Conservation (phyloP, 1,140 invertebrate species). For the Papilio helenus region DNA sequence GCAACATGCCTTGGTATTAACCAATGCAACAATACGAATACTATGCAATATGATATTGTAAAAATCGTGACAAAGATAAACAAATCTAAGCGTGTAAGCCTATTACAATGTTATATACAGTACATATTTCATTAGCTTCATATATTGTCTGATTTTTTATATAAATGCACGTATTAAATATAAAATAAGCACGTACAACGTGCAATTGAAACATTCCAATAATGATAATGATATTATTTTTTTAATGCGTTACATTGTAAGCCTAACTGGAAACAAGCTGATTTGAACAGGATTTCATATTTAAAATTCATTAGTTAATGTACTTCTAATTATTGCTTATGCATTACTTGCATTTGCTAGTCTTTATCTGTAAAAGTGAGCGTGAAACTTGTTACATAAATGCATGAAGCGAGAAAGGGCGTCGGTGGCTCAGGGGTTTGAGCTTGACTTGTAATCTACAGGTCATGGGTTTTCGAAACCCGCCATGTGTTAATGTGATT, state of each 20-base stretch:
- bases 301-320: neutral
- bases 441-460: too few relatives aligned
- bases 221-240: neutral
- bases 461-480: too few relatives aligned
- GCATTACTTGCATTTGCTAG: neutral
- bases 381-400: too few relatives aligned
- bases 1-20: neutral
- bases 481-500: too few relatives aligned
- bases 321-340: neutral
- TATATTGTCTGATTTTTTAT: neutral
- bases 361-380: too few relatives aligned
- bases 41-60: neutral
- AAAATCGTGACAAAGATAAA: slow-evolving; percentile 24
- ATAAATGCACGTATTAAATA: slow-evolving; percentile 12
- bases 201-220: slow-evolving; percentile 4
- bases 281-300: neutral
- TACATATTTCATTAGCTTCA: slow-evolving; percentile 2
- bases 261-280: neutral
- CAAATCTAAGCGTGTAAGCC: neutral
- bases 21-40: neutral
- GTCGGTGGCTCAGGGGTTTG: too few relatives aligned
- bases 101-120: slow-evolving; percentile 1
- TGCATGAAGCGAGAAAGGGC: too few relatives aligned
- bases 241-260: neutral
- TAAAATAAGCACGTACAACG: slow-evolving; percentile 10